Evolutionary conservation across 2,113 vertebrate species (phyloP).

Genomic region (Pagrus major): DNA sequence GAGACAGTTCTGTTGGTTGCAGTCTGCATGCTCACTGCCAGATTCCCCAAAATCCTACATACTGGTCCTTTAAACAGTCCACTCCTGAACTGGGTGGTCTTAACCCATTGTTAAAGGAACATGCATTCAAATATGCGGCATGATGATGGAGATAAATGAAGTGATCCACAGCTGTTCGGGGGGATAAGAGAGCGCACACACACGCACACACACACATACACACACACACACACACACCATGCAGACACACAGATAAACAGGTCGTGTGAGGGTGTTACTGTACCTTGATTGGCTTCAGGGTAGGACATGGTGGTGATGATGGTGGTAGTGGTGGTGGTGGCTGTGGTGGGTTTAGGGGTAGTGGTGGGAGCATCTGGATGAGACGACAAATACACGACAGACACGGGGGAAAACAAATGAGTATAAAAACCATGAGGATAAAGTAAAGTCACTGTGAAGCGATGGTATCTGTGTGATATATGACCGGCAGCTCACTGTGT

Average conservation of each 20-base stretch:
- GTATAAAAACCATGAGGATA: slow-evolving; percentile 66
- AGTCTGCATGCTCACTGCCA: too few species aligned
- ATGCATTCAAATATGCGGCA: background rate
- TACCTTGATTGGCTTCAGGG: slow-evolving; percentile 83
- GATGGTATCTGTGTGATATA: slow-evolving; percentile 29
- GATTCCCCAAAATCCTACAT: too few species aligned
- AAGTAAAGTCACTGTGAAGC: slow-evolving; percentile 50
- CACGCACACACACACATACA: slow-evolving; percentile 39
- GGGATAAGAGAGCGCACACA: slow-evolving; percentile 4
- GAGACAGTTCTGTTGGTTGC: too few species aligned
- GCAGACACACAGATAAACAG: slow-evolving; percentile 27
- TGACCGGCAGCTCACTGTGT: slow-evolving; percentile 18
- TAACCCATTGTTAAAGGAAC: background rate
- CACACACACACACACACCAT: slow-evolving; percentile 24
- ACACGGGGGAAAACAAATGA: slow-evolving; percentile 75
- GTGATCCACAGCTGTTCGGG: background rate
- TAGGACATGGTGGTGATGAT: slow-evolving; percentile 75
- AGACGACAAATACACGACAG: slow-evolving; percentile 83
- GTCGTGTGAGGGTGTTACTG: slow-evolving; percentile 73
- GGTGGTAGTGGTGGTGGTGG: slow-evolving; percentile 81
- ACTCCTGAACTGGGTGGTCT: background rate
- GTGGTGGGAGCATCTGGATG: slow-evolving; percentile 88
- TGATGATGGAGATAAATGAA: slow-evolving; percentile 43
- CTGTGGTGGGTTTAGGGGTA: slow-evolving; percentile 85
- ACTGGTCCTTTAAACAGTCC: too few species aligned